A percentile compares a stretch with the other conserved stretches of the same genome.
Evolutionary conservation across 2,888 invertebrate genomes (phyloP).

Genomic region (Ochlodes sylvanus): DNA sequence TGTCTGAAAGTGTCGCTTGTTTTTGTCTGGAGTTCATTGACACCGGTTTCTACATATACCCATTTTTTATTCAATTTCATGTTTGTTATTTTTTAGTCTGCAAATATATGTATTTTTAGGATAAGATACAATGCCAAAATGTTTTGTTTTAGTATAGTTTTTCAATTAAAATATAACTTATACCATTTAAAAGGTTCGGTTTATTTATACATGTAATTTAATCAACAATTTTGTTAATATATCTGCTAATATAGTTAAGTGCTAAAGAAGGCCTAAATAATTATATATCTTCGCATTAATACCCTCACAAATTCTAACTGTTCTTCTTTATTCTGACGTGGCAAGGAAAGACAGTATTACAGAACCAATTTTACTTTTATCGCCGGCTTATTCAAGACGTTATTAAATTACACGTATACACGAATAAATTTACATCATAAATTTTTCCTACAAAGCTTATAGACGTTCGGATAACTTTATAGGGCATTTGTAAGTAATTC

Average conservation of each 20-base stretch:
- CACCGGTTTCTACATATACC: background rate
- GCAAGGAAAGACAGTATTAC: too few species aligned
- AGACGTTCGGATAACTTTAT: background rate
- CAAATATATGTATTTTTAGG: background rate
- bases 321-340: too few species aligned
- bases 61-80: background rate
- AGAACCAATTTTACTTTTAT: background rate
- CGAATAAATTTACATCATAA: background rate
- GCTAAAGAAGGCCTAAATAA: too few species aligned
- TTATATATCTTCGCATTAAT: too few species aligned
- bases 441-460: slow-evolving; percentile 12
- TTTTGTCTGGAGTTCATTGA: slow-evolving; percentile 18
- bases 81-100: background rate
- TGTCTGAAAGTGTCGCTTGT: slow-evolving; percentile 16
- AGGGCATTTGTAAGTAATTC: background rate
- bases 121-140: too few species aligned
- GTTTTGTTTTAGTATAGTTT: too few species aligned
- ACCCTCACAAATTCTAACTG: too few species aligned
- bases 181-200: too few species aligned
- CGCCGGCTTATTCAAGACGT: slow-evolving; percentile 1
- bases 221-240: too few species aligned
- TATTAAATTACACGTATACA: slow-evolving; percentile 20
- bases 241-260: too few species aligned
- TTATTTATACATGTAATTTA: too few species aligned
- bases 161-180: too few species aligned